Conservation (phyloP, 1,140 invertebrate species). For the Bombus huntii region DNA sequence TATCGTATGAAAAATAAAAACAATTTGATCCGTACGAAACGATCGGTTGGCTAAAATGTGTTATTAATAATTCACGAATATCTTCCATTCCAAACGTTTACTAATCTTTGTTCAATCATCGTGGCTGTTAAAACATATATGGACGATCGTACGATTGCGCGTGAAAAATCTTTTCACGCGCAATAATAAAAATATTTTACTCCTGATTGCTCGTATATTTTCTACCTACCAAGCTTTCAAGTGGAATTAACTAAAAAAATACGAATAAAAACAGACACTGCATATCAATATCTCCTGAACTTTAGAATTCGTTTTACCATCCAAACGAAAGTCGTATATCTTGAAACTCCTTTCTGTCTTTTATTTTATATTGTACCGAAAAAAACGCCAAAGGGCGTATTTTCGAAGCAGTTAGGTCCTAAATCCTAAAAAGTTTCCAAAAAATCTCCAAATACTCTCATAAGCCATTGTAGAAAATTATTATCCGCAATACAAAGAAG, state of each 20-base stretch:
- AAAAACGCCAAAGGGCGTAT: background rate
- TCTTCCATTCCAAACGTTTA: background rate
- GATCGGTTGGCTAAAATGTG: too few species aligned
- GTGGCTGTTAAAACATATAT: background rate
- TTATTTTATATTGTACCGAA: background rate
- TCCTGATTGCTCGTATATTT: background rate
- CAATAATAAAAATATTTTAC: background rate
- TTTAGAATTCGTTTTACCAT: conserved; percentile 5
- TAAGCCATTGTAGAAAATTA: too few species aligned
- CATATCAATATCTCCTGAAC: background rate
- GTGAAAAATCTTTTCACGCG: background rate
- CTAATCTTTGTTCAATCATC: background rate
- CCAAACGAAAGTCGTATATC: background rate
- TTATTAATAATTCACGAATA: too few species aligned
- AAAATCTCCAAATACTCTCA: too few species aligned
- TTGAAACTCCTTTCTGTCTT: background rate
- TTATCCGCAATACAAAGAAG: too few species aligned
- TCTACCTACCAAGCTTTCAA: background rate
- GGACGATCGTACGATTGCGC: background rate
- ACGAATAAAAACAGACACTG: too few species aligned
- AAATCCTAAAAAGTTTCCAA: too few species aligned
- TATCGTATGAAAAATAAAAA: too few species aligned
- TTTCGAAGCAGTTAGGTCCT: background rate
- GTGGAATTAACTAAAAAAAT: background rate
- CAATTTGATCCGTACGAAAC: too few species aligned